Conservation (phyloP, 2,888 invertebrate species). For the Nomada fucata region DNA sequence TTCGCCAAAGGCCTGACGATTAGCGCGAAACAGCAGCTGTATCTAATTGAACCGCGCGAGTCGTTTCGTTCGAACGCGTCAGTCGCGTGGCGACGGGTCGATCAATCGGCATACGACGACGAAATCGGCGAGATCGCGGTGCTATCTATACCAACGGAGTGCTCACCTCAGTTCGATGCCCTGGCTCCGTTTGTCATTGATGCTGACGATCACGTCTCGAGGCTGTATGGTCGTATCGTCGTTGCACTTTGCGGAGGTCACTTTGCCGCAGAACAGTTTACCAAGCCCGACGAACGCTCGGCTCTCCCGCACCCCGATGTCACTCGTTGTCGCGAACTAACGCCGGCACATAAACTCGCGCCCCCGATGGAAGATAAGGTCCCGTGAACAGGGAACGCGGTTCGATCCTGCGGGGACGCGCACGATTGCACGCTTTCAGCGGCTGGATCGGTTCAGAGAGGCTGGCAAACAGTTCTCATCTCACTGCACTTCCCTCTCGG, state of each 20-base stretch:
- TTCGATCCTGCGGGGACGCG: background rate
- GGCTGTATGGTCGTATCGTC: conserved; percentile 76
- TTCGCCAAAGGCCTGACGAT: no score
- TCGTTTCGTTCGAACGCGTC: no score
- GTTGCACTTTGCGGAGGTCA: conserved; percentile 79
- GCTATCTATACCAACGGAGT: no score
- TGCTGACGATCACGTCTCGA: conserved; percentile 79
- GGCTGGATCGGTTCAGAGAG: conserved; percentile 11
- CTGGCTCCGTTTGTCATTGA: conserved; percentile 77
- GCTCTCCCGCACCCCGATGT: conserved; percentile 4
- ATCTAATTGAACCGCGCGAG: no score
- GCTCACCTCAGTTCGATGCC: conserved; percentile 79
- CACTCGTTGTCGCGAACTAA: background rate
- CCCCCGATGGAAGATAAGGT: background rate
- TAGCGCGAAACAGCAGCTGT: no score
- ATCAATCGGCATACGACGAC: background rate
- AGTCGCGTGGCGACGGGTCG: background rate
- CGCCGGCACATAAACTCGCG: background rate
- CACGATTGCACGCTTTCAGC: background rate
- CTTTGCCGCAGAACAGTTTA: conserved; percentile 75
- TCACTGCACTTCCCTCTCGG: conserved; percentile 18
- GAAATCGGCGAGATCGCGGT: background rate
- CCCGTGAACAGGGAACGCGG: conserved; percentile 22
- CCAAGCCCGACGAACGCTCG: conserved; percentile 34
- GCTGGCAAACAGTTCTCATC: conserved; percentile 25